Percentiles rank a stretch among this genome's conserved stretches.
Conservation (phyloP, 2,888 invertebrate species). For the Laspeyria flexula region DNA sequence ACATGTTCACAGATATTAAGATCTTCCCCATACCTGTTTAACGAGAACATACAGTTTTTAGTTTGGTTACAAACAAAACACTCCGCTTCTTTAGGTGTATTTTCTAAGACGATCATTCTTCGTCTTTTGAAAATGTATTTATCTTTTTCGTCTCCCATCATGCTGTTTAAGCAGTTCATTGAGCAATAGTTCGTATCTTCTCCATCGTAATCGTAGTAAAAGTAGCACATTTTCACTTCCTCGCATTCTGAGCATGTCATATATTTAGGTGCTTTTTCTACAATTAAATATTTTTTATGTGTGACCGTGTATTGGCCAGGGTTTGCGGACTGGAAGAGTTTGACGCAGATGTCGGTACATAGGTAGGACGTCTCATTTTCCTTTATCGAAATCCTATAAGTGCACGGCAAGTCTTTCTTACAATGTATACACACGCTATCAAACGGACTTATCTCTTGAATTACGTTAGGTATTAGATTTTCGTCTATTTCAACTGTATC, state of each 20-base stretch:
- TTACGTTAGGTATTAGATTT: slow-evolving; percentile 60
- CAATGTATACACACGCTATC: slow-evolving; percentile 81
- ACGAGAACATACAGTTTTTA: slow-evolving; percentile 77
- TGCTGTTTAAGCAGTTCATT: slow-evolving; percentile 80
- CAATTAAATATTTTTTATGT: slow-evolving; percentile 71
- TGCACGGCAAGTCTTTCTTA: slow-evolving; percentile 59
- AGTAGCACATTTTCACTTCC: slow-evolving; percentile 74
- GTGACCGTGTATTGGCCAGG: slow-evolving; percentile 62
- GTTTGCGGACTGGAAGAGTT: slow-evolving; percentile 70
- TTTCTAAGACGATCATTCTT: slow-evolving; percentile 80
- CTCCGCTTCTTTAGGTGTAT: slow-evolving; percentile 47
- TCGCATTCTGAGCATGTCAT: slow-evolving; percentile 76
- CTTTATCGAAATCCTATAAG: slow-evolving; percentile 61
- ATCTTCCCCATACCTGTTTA: slow-evolving; percentile 80
- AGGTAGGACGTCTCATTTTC: slow-evolving; percentile 66
- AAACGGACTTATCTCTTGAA: slow-evolving; percentile 69
- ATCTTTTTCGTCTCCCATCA: slow-evolving; percentile 83
- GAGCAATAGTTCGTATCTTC: slow-evolving; percentile 84
- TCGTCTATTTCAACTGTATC: slow-evolving; percentile 75
- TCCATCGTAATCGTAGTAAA: slow-evolving; percentile 77
- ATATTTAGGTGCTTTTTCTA: slow-evolving; percentile 66
- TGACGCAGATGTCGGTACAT: slow-evolving; percentile 82
- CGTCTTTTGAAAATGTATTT: slow-evolving; percentile 84
- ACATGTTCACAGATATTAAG: slow-evolving; percentile 84
- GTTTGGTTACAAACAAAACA: slow-evolving; percentile 83